phyloP scores from a whole-genome alignment of 1,140 invertebrate species.

The Conopomorpha cramerella region DNA sequence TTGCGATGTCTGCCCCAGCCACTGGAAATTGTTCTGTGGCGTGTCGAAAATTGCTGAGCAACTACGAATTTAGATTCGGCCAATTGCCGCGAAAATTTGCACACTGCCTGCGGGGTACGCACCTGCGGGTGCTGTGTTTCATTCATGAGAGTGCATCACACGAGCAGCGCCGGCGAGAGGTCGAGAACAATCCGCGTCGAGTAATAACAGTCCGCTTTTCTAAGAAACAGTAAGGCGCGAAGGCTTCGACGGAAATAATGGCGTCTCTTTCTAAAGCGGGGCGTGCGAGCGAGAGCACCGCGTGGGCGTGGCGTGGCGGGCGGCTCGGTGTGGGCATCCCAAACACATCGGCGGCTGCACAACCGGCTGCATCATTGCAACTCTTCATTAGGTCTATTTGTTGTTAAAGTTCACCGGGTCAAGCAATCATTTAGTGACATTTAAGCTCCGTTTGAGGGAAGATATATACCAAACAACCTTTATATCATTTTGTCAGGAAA shows the following conservation, averaged over 20 bases:
- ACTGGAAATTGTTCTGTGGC: constrained; percentile 43
- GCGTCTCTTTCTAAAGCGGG: constrained; percentile 24
- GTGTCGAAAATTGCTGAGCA: constrained; percentile 34
- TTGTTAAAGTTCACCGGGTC: no score
- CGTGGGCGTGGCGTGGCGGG: constrained; percentile 43
- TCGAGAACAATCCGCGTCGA: constrained; percentile 45
- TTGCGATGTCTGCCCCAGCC: constrained; percentile 22
- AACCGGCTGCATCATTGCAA: constrained; percentile 35
- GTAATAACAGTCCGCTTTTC: constrained; percentile 57
- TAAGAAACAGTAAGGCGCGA: constrained; percentile 41
- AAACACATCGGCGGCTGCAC: constrained; percentile 30
- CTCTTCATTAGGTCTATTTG: constrained; percentile 42
- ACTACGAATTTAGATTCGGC: constrained; percentile 24
- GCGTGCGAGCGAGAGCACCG: constrained; percentile 31
- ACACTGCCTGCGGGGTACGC: constrained; percentile 36
- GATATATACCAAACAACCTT: no score
- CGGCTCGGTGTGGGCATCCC: constrained; percentile 31
- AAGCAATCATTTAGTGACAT: no score
- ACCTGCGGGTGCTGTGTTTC: constrained; percentile 46
- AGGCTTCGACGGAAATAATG: constrained; percentile 39
- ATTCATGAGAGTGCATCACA: constrained; percentile 45
- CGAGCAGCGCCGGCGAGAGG: constrained; percentile 18
- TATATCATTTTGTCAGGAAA: no score
- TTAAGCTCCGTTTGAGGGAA: no score
- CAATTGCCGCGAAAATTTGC: constrained; percentile 33